Evolutionary conservation across 2,888 invertebrate species (phyloP).

Genomic region (Megastigmus dorsalis): DNA sequence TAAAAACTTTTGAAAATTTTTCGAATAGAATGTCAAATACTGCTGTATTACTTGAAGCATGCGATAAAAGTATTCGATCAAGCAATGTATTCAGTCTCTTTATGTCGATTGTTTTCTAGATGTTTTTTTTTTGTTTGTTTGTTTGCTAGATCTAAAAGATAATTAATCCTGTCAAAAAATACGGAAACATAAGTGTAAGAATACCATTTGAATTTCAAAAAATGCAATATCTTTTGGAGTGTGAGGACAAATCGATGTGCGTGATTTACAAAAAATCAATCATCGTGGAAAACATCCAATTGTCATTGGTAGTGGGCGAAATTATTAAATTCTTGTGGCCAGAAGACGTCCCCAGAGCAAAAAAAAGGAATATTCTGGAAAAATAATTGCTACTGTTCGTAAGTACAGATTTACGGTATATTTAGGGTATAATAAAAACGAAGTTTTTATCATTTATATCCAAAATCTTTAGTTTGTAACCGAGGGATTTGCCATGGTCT

Average conservation of each 20-base stretch:
- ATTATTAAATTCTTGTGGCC: slow-evolving; percentile 9
- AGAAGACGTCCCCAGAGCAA: not conserved
- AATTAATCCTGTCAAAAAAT: not conserved
- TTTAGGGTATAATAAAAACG: too few relatives aligned
- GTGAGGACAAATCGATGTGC: not conserved
- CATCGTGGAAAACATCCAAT: not conserved
- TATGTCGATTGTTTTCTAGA: not conserved
- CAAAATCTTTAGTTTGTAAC: too few relatives aligned
- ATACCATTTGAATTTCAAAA: not conserved
- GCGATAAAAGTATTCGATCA: too few relatives aligned
- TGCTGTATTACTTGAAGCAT: too few relatives aligned
- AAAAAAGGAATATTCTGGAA: not conserved
- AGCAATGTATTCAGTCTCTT: not conserved
- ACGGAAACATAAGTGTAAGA: not conserved
- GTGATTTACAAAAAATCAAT: not conserved
- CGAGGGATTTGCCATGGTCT: too few relatives aligned
- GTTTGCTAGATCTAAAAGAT: not conserved
- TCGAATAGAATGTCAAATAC: too few relatives aligned
- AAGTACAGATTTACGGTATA: not conserved
- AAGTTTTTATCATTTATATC: too few relatives aligned
- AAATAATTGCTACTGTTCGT: not conserved
- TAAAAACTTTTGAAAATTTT: too few relatives aligned
- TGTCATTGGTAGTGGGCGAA: not conserved
- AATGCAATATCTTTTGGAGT: not conserved
- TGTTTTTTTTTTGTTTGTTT: not conserved